Evolutionary conservation across 1,140 invertebrate species (phyloP).

Genomic region (Magallana ariakensis): DNA sequence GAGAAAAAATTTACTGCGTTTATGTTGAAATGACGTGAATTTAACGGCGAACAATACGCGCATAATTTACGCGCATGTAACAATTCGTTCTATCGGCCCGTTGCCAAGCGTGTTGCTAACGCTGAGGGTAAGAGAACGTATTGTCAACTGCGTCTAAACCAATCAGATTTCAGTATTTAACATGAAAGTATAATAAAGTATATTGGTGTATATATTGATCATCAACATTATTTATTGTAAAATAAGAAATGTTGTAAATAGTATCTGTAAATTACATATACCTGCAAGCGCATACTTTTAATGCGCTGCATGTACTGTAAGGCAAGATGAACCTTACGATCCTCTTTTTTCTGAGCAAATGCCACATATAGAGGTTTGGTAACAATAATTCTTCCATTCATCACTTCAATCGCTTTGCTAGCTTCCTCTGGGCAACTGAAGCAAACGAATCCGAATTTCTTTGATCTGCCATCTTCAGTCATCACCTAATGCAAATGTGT

Average conservation of each 20-base stretch:
- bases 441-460: slow-evolving; percentile 99
- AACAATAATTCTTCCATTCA: slow-evolving; percentile 98
- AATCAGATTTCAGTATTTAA: no score
- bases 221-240: no score
- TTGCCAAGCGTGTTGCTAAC: no score
- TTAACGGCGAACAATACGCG: no score
- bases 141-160: no score
- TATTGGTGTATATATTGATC: no score
- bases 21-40: no score
- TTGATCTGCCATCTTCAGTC: slow-evolving; percentile 83
- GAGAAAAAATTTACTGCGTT: no score
- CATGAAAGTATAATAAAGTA: no score
- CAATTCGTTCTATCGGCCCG: no score
- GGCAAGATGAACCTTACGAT: slow-evolving; percentile 97
- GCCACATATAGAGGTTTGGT: slow-evolving; percentile 99
- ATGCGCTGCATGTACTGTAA: slow-evolving; percentile 98
- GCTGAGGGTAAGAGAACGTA: no score
- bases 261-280: slow-evolving; percentile 38
- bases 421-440: slow-evolving; percentile 99
- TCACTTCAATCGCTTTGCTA: slow-evolving; percentile 98
- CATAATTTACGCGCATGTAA: no score
- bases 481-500: slow-evolving; percentile 48
- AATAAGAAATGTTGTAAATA: not conserved
- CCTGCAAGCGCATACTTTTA: slow-evolving; percentile 96
- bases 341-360: slow-evolving; percentile 98